These are phyloP conservation scores for Urocynchramus pylzowi DNA, from an alignment of 2,113 vertebrate species.

Conservation along the genomic window DNA sequence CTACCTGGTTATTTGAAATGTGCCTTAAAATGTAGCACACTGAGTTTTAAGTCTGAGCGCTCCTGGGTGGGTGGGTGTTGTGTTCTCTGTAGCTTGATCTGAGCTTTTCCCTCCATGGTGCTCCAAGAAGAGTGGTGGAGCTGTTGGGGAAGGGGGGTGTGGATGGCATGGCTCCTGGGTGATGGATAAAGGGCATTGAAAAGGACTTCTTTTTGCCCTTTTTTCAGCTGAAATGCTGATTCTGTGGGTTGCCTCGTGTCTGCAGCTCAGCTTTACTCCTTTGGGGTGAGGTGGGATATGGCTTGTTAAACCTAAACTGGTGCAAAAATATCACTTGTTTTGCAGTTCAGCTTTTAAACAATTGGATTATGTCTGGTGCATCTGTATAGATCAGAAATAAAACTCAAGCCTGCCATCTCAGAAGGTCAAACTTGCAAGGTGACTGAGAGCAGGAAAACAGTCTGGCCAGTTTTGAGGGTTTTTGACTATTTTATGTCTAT, in stretches of 20 bases:
- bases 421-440: neutral
- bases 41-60: neutral
- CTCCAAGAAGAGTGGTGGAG: neutral
- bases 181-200: no score
- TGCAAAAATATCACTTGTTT: neutral
- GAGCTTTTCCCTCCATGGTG: accelerated
- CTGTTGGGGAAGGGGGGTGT: neutral
- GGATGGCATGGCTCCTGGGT: neutral
- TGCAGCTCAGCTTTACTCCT: neutral
- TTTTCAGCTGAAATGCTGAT: neutral
- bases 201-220: neutral
- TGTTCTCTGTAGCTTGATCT: accelerated
- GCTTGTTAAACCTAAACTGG: neutral
- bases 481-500: neutral
- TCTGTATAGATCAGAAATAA: neutral
- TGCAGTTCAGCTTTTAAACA: neutral
- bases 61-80: neutral
- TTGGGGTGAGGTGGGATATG: accelerated
- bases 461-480: neutral
- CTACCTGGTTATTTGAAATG: neutral
- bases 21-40: neutral
- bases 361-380: neutral
- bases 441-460: neutral
- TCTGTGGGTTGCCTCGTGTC: neutral
- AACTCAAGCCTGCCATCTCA: neutral